These are phyloP conservation scores for Neogobius melanostomus DNA, from an alignment of 2,113 vertebrate species.

Conservation along the genomic window DNA sequence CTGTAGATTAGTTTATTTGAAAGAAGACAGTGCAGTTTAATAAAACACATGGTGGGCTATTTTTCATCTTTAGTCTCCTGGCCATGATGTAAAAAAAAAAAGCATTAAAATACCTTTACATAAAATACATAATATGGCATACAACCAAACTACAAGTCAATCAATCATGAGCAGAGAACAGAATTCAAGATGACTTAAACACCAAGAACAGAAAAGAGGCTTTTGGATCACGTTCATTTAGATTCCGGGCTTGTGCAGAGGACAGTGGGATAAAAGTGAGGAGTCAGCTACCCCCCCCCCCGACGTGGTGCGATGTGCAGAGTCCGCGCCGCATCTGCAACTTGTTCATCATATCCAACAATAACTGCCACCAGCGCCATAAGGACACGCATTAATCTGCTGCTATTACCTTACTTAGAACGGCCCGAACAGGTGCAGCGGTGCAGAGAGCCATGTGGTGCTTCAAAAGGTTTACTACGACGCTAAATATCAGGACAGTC, in stretches of 20 bases:
- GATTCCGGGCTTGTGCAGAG: conserved; percentile 56
- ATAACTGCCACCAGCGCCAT: conserved; percentile 51
- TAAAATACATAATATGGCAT: no score
- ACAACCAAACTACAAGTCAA: background rate
- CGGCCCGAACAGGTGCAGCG: conserved; percentile 33
- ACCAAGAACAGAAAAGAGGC: background rate
- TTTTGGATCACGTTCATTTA: conserved; percentile 57
- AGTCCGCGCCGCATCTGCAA: conserved; percentile 58
- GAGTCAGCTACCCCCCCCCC: conserved; percentile 59
- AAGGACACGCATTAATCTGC: conserved; percentile 50
- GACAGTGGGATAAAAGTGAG: conserved; percentile 48
- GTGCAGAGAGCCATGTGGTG: conserved; percentile 6
- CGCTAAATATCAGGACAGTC: conserved; percentile 25
- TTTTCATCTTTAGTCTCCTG: no score
- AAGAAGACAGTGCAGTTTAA: no score
- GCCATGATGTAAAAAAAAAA: no score
- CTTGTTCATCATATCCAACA: conserved; percentile 65
- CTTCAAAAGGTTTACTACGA: conserved; percentile 25
- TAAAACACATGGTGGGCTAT: no score
- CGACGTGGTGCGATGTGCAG: conserved; percentile 54
- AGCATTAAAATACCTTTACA: no score
- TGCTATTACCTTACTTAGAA: conserved; percentile 39
- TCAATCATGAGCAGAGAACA: no score
- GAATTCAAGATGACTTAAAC: no score
- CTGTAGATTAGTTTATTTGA: no score